These are phyloP conservation scores for Diglossa cyanea DNA, from an alignment of 2,797 vertebrate genomes.

Conservation along the genomic window DNA sequence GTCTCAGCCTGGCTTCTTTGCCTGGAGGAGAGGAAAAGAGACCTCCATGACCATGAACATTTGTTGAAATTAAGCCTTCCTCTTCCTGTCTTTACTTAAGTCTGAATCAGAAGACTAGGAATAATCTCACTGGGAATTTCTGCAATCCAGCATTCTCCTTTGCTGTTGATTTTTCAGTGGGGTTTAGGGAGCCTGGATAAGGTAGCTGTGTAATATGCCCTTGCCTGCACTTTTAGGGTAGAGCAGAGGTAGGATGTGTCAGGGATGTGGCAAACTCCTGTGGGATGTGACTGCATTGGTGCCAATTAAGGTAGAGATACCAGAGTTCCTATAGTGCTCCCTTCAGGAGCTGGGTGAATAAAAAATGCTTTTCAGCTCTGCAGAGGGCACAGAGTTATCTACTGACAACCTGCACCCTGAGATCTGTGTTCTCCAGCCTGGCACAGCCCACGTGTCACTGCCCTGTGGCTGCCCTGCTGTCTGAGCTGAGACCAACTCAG, in stretches of 20 bases:
- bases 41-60: accelerated
- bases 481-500: not conserved
- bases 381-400: not conserved
- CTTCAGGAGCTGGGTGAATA: not conserved
- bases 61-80: not conserved
- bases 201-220: not conserved
- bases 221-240: not conserved
- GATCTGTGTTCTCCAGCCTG: not conserved
- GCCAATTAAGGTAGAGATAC: not conserved
- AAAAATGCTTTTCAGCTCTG: not conserved
- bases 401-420: not conserved
- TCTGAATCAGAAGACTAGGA: not conserved
- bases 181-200: not conserved
- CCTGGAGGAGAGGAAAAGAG: not conserved
- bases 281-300: accelerated
- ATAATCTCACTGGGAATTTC: not conserved
- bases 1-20: not conserved
- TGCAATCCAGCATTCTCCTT: not conserved
- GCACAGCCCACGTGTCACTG: not conserved
- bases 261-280: accelerated
- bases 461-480: not conserved
- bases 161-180: not conserved
- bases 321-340: not conserved
- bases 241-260: not conserved
- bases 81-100: not conserved